These are phyloP conservation scores for Cephalopachus bancanus DNA, from an alignment of 2,797 vertebrate genomes.

Conservation along the genomic window DNA sequence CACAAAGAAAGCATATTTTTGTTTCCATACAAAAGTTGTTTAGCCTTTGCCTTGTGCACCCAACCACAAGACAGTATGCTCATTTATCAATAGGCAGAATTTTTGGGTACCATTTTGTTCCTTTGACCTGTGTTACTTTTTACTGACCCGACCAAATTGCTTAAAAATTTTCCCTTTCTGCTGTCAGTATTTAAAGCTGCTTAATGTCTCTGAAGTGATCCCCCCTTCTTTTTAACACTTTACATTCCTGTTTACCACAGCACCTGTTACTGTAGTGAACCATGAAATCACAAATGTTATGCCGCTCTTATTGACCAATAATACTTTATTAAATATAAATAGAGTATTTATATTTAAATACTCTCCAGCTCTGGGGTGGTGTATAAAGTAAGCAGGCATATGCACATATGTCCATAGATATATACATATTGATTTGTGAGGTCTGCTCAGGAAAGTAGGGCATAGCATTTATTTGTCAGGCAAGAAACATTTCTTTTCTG, in stretches of 20 bases:
- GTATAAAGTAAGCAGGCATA: not conserved
- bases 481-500: constrained; percentile 54
- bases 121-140: constrained; percentile 90
- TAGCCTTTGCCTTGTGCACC: constrained; percentile 88
- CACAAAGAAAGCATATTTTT: constrained; percentile 88
- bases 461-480: constrained; percentile 36
- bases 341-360: not conserved
- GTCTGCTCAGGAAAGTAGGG: not conserved
- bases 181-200: constrained; percentile 81
- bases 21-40: constrained; percentile 87
- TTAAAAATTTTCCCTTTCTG: constrained; percentile 85
- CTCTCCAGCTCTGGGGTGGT: not conserved
- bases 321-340: constrained; percentile 76
- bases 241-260: constrained; percentile 67
- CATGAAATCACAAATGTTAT: constrained; percentile 76
- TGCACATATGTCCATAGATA: not conserved
- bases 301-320: constrained; percentile 56
- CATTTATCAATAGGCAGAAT: constrained; percentile 86
- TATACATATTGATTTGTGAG: not conserved
- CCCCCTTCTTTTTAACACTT: constrained; percentile 65
- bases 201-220: constrained; percentile 79
- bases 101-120: constrained; percentile 88
- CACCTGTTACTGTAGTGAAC: constrained; percentile 76
- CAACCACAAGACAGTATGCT: constrained; percentile 86
- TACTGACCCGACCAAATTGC: constrained; percentile 86